A percentile compares a stretch with the other conserved stretches of the same genome.
Evolutionary conservation across 2,113 vertebrate genomes (phyloP).

Genomic region (Sapajus apella): DNA sequence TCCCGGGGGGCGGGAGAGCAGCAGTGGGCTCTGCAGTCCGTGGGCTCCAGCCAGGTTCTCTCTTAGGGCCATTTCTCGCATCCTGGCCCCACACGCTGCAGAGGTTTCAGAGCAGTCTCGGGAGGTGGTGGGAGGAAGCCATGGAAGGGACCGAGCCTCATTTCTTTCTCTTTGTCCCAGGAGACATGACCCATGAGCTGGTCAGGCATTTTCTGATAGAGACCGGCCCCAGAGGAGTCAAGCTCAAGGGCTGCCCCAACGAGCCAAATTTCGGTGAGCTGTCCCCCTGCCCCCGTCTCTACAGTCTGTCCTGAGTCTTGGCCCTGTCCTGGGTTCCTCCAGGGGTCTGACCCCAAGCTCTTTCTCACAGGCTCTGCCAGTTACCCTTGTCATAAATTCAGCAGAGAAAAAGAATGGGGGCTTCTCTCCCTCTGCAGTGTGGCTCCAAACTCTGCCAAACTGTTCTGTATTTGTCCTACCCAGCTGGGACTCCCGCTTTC

Average conservation of each 20-base stretch:
- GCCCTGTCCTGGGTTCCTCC: not conserved
- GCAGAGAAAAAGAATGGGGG: not conserved
- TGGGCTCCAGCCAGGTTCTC: rapidly evolving
- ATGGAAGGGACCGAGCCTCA: not conserved
- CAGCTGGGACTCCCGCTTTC: rapidly evolving
- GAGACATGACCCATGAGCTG: conserved; percentile 94
- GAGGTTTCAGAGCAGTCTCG: not conserved
- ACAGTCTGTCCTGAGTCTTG: rapidly evolving
- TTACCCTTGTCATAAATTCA: not conserved
- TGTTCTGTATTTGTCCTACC: not conserved
- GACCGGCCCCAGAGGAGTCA: conserved; percentile 96
- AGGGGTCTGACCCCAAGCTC: not conserved
- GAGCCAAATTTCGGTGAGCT: conserved; percentile 97
- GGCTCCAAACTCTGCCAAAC: not conserved
- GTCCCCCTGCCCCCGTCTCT: not conserved
- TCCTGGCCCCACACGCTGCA: rapidly evolving
- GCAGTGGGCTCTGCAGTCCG: not conserved
- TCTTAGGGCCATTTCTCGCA: rapidly evolving
- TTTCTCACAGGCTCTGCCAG: not conserved
- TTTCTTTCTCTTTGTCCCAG: conserved; percentile 74
- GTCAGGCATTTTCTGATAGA: conserved; percentile 99
- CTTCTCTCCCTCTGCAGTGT: not conserved
- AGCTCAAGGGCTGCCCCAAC: conserved; percentile 98
- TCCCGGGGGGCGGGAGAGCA: not conserved
- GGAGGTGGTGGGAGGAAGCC: not conserved